These are phyloP conservation scores for Pachycephala philippinensis DNA, from an alignment of 2,113 vertebrate species.

Conservation along the genomic window DNA sequence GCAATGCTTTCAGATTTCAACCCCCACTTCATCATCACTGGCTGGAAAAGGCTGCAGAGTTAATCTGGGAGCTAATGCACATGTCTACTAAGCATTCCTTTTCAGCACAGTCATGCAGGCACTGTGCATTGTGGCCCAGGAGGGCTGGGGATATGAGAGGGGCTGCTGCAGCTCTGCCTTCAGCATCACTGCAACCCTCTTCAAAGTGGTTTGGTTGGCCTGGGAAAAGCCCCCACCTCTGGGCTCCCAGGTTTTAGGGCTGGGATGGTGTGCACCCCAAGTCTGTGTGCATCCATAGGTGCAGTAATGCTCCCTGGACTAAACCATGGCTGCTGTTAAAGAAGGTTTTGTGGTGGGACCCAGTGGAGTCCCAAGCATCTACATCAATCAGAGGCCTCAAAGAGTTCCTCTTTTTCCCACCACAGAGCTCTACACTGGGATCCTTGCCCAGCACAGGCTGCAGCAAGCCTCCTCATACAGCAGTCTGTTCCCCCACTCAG, in stretches of 20 bases:
- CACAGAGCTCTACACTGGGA: not conserved
- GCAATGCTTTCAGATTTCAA: not conserved
- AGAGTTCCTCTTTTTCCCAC: not conserved
- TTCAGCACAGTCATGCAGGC: not conserved
- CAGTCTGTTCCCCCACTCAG: rapidly evolving
- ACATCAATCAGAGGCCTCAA: not conserved
- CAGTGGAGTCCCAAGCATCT: rapidly evolving
- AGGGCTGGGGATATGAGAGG: not conserved
- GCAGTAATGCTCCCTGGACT: not conserved
- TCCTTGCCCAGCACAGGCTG: not conserved
- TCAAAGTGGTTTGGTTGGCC: not conserved
- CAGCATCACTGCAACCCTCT: not conserved
- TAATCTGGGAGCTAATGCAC: not conserved
- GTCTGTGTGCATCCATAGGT: rapidly evolving
- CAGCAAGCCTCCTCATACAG: not conserved
- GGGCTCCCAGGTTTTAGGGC: not conserved
- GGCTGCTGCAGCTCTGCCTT: not conserved
- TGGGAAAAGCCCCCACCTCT: not conserved
- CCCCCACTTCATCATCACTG: not conserved
- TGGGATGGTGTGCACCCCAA: rapidly evolving
- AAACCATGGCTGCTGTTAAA: not conserved
- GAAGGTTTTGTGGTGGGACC: not conserved
- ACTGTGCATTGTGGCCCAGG: not conserved
- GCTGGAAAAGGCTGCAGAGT: not conserved
- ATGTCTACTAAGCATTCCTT: not conserved